Base-by-base conservation (phyloP, 1,140 invertebrate genomes). In the Physella acuta region DNA sequence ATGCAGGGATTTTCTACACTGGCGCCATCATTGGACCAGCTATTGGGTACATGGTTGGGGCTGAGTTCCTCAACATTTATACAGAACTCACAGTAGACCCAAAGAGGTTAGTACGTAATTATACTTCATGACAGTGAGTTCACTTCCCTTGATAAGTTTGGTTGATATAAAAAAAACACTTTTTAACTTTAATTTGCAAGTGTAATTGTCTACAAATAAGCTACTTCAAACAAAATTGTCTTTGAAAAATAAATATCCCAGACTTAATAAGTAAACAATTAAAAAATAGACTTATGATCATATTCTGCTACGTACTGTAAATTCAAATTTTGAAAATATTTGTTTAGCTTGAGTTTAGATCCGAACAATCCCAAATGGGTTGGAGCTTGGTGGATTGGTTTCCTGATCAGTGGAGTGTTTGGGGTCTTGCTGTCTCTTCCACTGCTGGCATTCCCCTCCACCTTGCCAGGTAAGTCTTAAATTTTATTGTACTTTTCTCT, bases 311-410 rank as follows among this genome's bases (percentile, higher is more conserved):
- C n/a, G n/a, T n/a, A n/a, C n/a, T n/a, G n/a, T n/a, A n/a, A n/a
- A n/a, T n/a, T n/a, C n/a, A n/a, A n/a, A n/a, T n/a, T n/a, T n/a
- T n/a, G n/a, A n/a, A n/a, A n/a, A n/a, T n/a, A n/a, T n/a, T n/a
- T n/a, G n/a, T 76, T 39, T 71, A 80, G 78, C 55, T 16, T 78
- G 14, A 68, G 60, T 44, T 51, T 86, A 28, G 75, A 72, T 26
- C 62, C 73, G 0, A 75, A 80, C 24, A 83, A 84, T 73, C 84
- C 86, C 0, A 73, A 83, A n/a, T 87, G 82, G 84, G 79, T 86
- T 2, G 85, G 85, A 61, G 84, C 82, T 0, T 86, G 84, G 84
- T 86, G 92, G 92, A 30, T 93, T 88, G 91, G 87, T 20, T 85
- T 84, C 66, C 68, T 92, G 34, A 87, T 92, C 14, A 84, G 91